Conservation (phyloP, 2,888 invertebrate species). For the Dysmachus trigonus region DNA sequence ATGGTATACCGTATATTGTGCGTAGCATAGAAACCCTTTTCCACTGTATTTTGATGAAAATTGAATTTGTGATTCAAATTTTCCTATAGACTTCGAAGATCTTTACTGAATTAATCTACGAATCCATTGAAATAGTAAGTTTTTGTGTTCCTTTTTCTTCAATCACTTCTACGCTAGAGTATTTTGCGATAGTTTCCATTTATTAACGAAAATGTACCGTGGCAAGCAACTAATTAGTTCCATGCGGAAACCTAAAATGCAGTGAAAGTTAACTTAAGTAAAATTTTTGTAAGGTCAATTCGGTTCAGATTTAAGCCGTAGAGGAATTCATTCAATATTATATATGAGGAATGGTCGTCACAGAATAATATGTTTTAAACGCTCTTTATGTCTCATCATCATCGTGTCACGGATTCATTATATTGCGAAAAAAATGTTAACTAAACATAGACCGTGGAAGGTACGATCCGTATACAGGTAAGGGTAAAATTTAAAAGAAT, state of each 20-base stretch:
- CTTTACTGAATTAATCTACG: neutral
- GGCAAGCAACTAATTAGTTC: conserved; percentile 4
- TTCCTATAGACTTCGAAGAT: neutral
- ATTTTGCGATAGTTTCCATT: neutral
- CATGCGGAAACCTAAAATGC: neutral
- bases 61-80: neutral
- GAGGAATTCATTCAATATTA: neutral
- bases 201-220: conserved; percentile 21
- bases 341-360: neutral
- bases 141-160: neutral
- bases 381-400: neutral
- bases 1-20: neutral
- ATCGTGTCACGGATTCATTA: neutral
- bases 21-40: neutral
- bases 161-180: neutral
- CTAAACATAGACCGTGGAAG: neutral
- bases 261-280: conserved; percentile 9
- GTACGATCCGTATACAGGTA: neutral
- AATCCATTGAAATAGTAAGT: neutral
- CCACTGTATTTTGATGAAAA: neutral
- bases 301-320: neutral
- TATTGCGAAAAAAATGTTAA: neutral
- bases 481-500: neutral
- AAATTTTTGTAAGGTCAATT: neutral
- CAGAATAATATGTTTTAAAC: neutral